Percentiles rank a stretch among this genome's conserved stretches.
phyloP scores from a whole-genome alignment of 2,113 vertebrate genomes.

The Gobius niger region DNA sequence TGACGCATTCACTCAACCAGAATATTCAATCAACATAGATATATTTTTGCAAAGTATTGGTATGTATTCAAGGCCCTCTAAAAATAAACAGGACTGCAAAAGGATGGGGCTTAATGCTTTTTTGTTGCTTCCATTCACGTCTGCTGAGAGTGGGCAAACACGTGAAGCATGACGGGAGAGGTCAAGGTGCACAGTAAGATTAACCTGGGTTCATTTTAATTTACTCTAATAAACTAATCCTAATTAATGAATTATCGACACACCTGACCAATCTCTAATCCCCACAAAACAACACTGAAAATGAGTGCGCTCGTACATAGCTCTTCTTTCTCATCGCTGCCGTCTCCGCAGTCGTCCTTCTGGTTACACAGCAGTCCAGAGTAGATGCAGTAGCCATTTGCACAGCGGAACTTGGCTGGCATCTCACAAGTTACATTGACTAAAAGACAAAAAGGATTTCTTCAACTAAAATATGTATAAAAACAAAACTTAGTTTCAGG shows the following conservation, averaged over 20 bases:
- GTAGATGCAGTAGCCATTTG: slow-evolving; percentile 70
- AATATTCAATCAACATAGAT: background rate
- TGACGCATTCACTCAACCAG: slow-evolving; percentile 16
- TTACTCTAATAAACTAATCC: background rate
- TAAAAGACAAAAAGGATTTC: slow-evolving; percentile 31
- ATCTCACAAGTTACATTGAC: slow-evolving; percentile 72
- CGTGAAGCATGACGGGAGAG: background rate
- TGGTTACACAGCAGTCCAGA: slow-evolving; percentile 68
- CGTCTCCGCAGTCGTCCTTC: slow-evolving; percentile 73
- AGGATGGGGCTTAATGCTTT: background rate
- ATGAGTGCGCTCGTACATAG: slow-evolving; percentile 57
- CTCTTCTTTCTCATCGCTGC: slow-evolving; percentile 69
- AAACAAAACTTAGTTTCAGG: background rate
- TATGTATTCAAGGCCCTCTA: background rate
- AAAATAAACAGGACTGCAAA: background rate
- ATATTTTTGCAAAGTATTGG: too few species aligned
- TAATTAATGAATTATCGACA: background rate
- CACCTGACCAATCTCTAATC: background rate
- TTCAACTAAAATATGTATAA: background rate
- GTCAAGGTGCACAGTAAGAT: background rate
- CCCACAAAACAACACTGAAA: background rate
- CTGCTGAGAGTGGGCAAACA: background rate
- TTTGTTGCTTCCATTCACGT: background rate
- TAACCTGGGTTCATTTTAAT: background rate
- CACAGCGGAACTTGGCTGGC: slow-evolving; percentile 69